Evolutionary conservation across 30 jellyfish, hydroid and myxozoan genomes (phyloP).

Genomic region (Turritopsis dohrnii): DNA sequence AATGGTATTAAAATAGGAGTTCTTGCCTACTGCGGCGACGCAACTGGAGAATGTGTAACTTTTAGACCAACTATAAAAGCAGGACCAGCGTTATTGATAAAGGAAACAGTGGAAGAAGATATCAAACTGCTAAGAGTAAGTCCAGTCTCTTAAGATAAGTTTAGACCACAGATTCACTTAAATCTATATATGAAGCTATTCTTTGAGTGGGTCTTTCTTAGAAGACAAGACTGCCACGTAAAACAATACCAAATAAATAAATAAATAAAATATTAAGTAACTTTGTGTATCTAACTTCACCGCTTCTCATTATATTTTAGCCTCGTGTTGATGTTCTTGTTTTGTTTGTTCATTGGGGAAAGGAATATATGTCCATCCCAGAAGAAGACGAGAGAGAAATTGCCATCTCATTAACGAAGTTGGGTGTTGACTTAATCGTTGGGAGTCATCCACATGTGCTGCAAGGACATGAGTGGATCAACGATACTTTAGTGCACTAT

Average conservation of each 20-base stretch:
- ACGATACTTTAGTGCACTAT: conserved; percentile 43
- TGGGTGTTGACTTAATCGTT: conserved; percentile 68
- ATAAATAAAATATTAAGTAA: too few relatives aligned
- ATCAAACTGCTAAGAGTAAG: conserved; percentile 1
- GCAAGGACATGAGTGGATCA: conserved; percentile 75
- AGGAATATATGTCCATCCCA: conserved; percentile 62
- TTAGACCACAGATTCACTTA: not conserved
- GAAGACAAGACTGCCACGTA: too few relatives aligned
- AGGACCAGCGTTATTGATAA: conserved; percentile 25
- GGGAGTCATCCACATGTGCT: conserved; percentile 90
- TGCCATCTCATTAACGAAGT: conserved; percentile 36
- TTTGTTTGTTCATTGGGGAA: conserved; percentile 82
- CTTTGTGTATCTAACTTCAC: too few relatives aligned
- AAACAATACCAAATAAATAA: too few relatives aligned
- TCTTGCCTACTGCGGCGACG: conserved; percentile 62
- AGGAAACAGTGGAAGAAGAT: conserved; percentile 20
- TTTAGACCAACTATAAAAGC: conserved; percentile 21
- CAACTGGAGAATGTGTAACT: conserved; percentile 41
- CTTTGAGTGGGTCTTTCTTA: too few relatives aligned
- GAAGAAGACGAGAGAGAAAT: conserved; percentile 51
- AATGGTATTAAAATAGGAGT: conserved; percentile 75
- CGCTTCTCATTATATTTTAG: conserved; percentile 12
- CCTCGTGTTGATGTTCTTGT: conserved; percentile 48
- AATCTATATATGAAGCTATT: too few relatives aligned
- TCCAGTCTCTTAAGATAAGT: not conserved